Conservation (phyloP, 2,113 vertebrate genomes). For the Xenopus borealis region DNA sequence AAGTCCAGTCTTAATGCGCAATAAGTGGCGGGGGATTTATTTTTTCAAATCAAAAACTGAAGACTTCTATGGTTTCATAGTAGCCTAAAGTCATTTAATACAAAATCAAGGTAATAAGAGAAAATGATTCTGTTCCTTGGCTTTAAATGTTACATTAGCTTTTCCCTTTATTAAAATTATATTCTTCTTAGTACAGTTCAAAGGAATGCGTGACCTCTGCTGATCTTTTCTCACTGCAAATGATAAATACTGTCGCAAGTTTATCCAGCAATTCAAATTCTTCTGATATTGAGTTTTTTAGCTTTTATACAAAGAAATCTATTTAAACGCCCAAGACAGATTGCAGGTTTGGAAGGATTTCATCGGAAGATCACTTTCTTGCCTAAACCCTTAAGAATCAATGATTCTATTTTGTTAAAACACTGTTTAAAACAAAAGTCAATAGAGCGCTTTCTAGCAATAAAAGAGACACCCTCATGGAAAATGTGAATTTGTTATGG, state of each 20-base stretch:
- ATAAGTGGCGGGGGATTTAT: not conserved
- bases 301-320: slow-evolving; percentile 23
- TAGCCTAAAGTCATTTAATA: not conserved
- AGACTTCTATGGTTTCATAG: not conserved
- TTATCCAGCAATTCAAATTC: not conserved
- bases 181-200: too few species aligned
- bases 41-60: slow-evolving; percentile 1
- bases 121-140: not conserved
- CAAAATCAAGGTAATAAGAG: slow-evolving; percentile 6
- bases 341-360: slow-evolving; percentile 17
- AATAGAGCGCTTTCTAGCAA: too few species aligned
- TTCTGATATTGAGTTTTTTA: not conserved
- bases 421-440: not conserved
- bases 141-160: too few species aligned
- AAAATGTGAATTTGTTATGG: too few species aligned
- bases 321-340: slow-evolving; percentile 16
- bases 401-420: not conserved
- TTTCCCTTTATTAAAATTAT: too few species aligned
- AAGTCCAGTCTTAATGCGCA: not conserved
- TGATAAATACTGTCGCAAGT: too few species aligned
- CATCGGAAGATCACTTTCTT: slow-evolving; percentile 13
- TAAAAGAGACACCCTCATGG: too few species aligned
- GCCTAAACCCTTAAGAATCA: slow-evolving; percentile 15
- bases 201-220: too few species aligned
- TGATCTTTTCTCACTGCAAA: too few species aligned